phyloP scores from a whole-genome alignment of 2,888 invertebrate genomes.

The Gibbula magus region DNA sequence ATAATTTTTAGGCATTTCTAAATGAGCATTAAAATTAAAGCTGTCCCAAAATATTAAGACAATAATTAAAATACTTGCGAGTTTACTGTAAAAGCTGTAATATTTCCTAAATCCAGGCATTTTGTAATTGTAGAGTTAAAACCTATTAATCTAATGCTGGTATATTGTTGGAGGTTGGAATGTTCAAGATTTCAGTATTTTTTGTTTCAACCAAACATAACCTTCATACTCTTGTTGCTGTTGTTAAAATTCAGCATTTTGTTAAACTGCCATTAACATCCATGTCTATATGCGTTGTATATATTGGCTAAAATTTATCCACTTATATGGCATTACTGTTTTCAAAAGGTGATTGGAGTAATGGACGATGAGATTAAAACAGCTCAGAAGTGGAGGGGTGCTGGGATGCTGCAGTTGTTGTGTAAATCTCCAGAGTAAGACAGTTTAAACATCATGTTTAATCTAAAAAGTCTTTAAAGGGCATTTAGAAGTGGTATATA shows the following conservation, averaged over 20 bases:
- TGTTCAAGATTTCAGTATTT: background rate
- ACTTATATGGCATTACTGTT: background rate
- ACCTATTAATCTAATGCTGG: background rate
- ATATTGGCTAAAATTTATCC: background rate
- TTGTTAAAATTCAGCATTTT: background rate
- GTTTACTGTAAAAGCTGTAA: no score
- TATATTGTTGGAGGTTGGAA: no score
- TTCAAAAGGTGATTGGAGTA: slow-evolving; percentile 84
- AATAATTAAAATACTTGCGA: no score
- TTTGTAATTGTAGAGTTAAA: no score
- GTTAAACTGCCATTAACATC: background rate
- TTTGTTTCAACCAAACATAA: no score
- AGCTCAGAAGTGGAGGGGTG: slow-evolving; percentile 90
- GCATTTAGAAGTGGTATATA: no score
- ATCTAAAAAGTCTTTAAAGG: no score
- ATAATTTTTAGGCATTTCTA: no score
- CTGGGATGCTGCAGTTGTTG: slow-evolving; percentile 86
- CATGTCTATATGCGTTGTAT: background rate
- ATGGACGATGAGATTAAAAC: slow-evolving; percentile 88
- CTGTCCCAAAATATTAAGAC: no score
- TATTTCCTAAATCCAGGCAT: no score
- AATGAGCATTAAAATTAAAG: no score
- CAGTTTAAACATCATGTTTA: no score
- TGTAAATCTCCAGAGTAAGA: slow-evolving; percentile 81
- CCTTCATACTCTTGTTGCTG: background rate